Conservation (phyloP, 2,113 vertebrate species). For the Charina bottae region DNA sequence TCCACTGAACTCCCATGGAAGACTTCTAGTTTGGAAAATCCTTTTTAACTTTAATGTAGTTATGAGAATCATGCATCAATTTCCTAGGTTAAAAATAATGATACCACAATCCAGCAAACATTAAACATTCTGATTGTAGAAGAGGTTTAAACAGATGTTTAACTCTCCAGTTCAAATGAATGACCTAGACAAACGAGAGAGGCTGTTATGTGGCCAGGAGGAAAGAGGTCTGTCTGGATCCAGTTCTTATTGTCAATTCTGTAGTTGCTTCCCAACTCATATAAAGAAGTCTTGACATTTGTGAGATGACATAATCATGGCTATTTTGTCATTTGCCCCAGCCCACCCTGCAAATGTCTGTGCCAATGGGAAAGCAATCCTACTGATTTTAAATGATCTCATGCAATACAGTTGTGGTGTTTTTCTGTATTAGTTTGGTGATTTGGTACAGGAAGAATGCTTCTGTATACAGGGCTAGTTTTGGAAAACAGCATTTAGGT, state of each 20-base stretch:
- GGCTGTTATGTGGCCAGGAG: not conserved
- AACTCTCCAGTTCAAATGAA: not conserved
- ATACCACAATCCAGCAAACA: not conserved
- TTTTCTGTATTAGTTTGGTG: not conserved
- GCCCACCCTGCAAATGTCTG: not conserved
- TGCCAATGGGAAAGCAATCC: not conserved
- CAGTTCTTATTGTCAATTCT: not conserved
- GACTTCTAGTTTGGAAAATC: slow-evolving; percentile 8
- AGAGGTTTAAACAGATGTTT: not conserved
- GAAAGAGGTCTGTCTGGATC: not conserved
- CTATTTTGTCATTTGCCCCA: not conserved
- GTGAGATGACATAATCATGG: not conserved
- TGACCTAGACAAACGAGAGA: not conserved
- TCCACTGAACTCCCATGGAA: slow-evolving; percentile 43
- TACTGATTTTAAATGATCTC: not conserved
- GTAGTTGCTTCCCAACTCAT: not conserved
- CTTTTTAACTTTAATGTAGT: not conserved
- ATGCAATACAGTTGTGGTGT: not conserved
- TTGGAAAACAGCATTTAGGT: not conserved
- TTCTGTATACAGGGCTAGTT: not conserved
- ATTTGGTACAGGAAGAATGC: not conserved
- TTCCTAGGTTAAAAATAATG: not conserved
- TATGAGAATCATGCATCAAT: not conserved
- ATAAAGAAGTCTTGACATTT: not conserved
- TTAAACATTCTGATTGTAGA: not conserved